These are phyloP conservation scores for Apamea sordens DNA, from an alignment of 2,888 invertebrate species.

Conservation along the genomic window DNA sequence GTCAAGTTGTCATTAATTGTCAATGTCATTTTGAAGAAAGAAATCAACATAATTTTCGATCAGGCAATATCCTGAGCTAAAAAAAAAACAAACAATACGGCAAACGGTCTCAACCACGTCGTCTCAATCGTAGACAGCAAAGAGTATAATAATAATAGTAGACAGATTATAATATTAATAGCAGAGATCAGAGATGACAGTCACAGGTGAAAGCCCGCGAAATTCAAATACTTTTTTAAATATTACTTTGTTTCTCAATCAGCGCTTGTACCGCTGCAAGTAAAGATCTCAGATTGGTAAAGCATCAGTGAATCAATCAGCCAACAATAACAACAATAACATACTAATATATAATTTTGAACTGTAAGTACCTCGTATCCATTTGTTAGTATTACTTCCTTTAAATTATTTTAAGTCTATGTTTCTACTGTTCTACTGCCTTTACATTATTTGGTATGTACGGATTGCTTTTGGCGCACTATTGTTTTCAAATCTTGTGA, in stretches of 20 bases:
- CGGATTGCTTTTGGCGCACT: not conserved
- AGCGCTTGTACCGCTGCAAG: no score
- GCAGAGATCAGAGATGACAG: not conserved
- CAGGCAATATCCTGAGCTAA: not conserved
- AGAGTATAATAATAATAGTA: no score
- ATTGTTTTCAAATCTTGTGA: not conserved
- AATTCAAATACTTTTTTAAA: not conserved
- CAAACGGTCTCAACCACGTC: not conserved
- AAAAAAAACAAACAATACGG: not conserved
- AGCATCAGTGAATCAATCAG: no score
- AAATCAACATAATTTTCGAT: not conserved
- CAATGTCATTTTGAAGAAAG: conserved; percentile 34
- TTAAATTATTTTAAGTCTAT: not conserved
- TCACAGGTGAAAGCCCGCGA: not conserved
- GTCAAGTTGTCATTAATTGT: conserved; percentile 25
- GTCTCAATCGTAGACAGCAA: not conserved
- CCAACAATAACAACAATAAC: no score
- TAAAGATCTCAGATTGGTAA: no score
- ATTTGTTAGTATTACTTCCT: no score
- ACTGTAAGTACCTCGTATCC: no score
- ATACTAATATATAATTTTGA: no score
- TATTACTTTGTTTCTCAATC: not conserved
- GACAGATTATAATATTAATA: no score
- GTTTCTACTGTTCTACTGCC: not conserved
- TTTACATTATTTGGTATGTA: not conserved